Evolutionary conservation across 2,888 invertebrate genomes (phyloP), one percentile per base, ranked within the genome.

Genomic region (Harpalus rubripes): DNA sequence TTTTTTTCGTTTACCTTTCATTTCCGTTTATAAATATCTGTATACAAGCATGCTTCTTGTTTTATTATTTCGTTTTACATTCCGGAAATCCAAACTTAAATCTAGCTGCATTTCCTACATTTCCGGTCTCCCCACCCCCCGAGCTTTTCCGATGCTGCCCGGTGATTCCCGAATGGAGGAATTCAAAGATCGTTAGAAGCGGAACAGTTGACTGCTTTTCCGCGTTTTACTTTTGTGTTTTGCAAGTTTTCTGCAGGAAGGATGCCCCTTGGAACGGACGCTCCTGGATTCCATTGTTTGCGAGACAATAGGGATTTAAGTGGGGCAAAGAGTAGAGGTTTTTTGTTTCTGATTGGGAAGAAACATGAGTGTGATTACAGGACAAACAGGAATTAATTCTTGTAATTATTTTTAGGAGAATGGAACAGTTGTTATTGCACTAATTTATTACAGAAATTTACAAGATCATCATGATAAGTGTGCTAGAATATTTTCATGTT

Each of bases 171-270:
- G 81, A 61, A 81, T 26, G 65, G 44, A 18, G 65, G 16, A 63
- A 41, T 81, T 81, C 65, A 44, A 65, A 81, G 81, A 81, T 81
- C 81, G 81, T 81, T 81, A 81, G 59, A 61, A 63, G 44, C 65
- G 26, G 44, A 81, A 81, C 61, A 52, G 63, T 8, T 44, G 72
- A 74, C 39, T 22, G 63, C 41, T 61, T 63, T 58, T 63, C 61
- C 63, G 52, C 61, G 41, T 63, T 81, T 81, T 81, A 39, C 81
- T 81, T 81, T 65, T 81, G 61, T 61, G 56, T 78, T 56, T 68
- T 68, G 39, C 32, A n/a, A 26, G 32, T 79, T 39, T 58, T 78
- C 22, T 78, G 15, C 16, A n/a, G 79, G 16, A 41, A 74, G 41
- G 44, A 52, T 52, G 44, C 44, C 10, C 44, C 44, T 52, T 12